Conservation (phyloP, 2,888 invertebrate species). For the Eurois occulta region DNA sequence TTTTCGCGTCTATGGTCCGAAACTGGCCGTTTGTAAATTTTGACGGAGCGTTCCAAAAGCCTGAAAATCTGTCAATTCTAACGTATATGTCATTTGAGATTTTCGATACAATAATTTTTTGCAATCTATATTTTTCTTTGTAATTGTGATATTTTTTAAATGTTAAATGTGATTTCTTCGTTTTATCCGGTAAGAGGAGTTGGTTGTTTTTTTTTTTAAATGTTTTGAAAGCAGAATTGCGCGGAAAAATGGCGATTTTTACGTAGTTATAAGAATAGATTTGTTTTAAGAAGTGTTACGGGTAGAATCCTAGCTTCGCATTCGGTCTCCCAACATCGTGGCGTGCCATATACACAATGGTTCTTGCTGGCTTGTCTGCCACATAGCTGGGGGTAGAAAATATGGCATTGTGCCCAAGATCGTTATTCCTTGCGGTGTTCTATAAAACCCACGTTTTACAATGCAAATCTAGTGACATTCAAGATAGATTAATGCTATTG, state of each 20-base stretch:
- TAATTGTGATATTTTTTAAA: constrained; percentile 63
- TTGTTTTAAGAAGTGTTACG: constrained; percentile 34
- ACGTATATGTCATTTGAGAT: constrained; percentile 61
- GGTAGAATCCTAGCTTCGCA: background rate
- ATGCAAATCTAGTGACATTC: constrained; percentile 3
- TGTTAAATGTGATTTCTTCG: constrained; percentile 66
- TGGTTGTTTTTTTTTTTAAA: constrained; percentile 58
- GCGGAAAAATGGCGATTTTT: constrained; percentile 53
- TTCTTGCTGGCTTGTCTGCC: constrained; percentile 12
- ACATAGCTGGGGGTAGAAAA: background rate
- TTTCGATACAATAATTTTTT: constrained; percentile 67
- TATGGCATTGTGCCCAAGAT: constrained; percentile 52
- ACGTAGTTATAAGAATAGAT: constrained; percentile 23
- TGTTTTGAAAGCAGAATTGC: constrained; percentile 27
- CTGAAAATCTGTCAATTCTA: constrained; percentile 59
- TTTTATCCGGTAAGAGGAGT: constrained; percentile 67
- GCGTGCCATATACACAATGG: constrained; percentile 20
- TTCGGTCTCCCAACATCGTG: background rate
- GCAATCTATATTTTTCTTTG: constrained; percentile 65
- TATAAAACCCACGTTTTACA: constrained; percentile 12
- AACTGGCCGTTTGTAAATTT: constrained; percentile 57
- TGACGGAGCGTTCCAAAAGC: constrained; percentile 60
- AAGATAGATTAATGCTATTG: background rate
- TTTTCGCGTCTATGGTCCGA: constrained; percentile 58
- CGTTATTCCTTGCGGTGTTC: constrained; percentile 13